Conservation (phyloP, 1,140 invertebrate species). For the Aphelinus atriplicis region DNA sequence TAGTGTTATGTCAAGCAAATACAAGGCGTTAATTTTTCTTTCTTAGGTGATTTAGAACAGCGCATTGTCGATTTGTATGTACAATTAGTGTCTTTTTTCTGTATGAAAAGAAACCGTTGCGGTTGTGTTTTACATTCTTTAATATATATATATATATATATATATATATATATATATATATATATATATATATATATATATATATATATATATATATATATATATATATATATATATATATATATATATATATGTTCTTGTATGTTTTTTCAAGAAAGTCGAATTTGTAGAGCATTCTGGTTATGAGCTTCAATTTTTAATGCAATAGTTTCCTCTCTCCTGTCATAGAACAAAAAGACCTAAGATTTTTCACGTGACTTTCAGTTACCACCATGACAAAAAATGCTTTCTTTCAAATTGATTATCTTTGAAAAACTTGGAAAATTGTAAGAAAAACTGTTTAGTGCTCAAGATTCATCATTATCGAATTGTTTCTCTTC, state of each 20-base stretch:
- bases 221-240: slow-evolving; percentile 27
- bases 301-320: slow-evolving; percentile 13
- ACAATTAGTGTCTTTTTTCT: slow-evolving; percentile 26
- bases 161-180: slow-evolving; percentile 9
- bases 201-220: slow-evolving; percentile 27
- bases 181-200: slow-evolving; percentile 14
- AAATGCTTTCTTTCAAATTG: slow-evolving; percentile 1
- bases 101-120: slow-evolving; percentile 11
- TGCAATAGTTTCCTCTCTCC: neutral
- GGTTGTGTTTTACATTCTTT: slow-evolving; percentile 35
- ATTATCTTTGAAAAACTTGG: neutral
- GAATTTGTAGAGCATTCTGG: slow-evolving; percentile 20
- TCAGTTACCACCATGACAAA: neutral
- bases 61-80: slow-evolving; percentile 33
- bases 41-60: neutral
- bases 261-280: slow-evolving; percentile 24
- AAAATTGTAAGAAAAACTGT: neutral
- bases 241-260: slow-evolving; percentile 20
- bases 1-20: no score
- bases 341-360: neutral
- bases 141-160: slow-evolving; percentile 19
- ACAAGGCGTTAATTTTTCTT: neutral
- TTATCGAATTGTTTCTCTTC: neutral
- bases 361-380: slow-evolving; percentile 7
- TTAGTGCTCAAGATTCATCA: neutral